Evolutionary conservation across 2,113 vertebrate species (phyloP), one percentile per base, ranked within the genome.

Genomic region (Psittacara wagleri): DNA sequence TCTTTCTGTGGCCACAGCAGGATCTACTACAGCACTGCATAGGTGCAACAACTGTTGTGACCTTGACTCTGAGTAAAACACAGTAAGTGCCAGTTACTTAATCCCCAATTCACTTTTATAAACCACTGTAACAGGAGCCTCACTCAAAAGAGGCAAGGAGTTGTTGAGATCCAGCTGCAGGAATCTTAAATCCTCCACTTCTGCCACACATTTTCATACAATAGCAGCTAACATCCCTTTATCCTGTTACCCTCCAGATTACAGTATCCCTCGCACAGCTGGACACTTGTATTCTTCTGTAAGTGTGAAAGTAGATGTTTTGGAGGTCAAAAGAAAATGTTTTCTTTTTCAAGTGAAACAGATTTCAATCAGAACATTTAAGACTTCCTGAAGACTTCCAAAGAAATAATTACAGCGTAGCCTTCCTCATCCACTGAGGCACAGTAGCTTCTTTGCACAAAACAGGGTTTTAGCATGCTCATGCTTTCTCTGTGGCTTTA

Each of bases 221-320:
- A 37, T 24, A 84, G 70, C 25, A 76, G 44, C 39, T 25, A 80
- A 55, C 37, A 62, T 11, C 66, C 35, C 54, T 68, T 75, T 31
- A 39, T 10, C 31, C 46, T 39, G 28, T 33, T 54, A 77, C 57
- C 63, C 41, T 74, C 68, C n/a, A 74, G 35, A 25, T 39, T 24
- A 73, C 41, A 61, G 29, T 24, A 74, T 10, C 29, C 37, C 41
- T 77, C 31, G 37, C 27, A 35, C 37, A 88, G 51, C 16, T 44
- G 39, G 17, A 64, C 33, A 37, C 41, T 90, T 29, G 13, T 48
- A 22, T 29, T 63, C 29, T 78, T 49, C 39, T 22, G 11, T 7
- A 63, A 55, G 17, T 5, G 13, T 17, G 10, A 37, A 61, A 77
- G 28, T 1, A 41, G 16, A 27, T 0, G 0, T 76, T 81, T 37